Evolutionary conservation across 2,113 vertebrate species (phyloP).

Genomic region (Ceratotherium simum): DNA sequence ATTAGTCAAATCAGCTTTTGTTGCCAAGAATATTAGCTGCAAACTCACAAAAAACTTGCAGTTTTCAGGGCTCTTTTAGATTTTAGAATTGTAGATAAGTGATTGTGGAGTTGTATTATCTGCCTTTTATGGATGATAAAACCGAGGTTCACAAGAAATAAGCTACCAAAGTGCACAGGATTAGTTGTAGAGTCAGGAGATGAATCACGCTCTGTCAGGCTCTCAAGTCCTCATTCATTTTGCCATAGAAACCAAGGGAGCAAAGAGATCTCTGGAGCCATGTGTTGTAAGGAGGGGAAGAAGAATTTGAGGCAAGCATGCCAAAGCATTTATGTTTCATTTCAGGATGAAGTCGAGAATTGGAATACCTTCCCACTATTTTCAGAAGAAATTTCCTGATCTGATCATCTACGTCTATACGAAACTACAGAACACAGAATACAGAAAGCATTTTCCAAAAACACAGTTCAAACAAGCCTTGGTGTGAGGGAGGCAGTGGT

Average conservation of each 20-base stretch:
- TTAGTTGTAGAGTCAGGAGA: not conserved
- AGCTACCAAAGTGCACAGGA: not conserved
- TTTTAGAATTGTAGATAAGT: not conserved
- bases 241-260: not conserved
- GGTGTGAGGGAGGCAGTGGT: not conserved
- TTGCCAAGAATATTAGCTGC: not conserved
- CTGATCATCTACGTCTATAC: slow-evolving; percentile 83
- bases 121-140: not conserved
- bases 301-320: not conserved
- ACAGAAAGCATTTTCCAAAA: slow-evolving; percentile 62
- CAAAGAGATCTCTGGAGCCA: not conserved
- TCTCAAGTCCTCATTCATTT: not conserved
- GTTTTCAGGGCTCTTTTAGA: not conserved
- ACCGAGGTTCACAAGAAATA: not conserved
- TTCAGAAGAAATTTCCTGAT: slow-evolving; percentile 83
- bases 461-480: not conserved
- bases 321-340: slow-evolving; percentile 63
- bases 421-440: slow-evolving; percentile 61
- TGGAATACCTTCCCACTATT: slow-evolving; percentile 80
- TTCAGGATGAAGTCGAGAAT: slow-evolving; percentile 81
- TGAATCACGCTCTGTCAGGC: not conserved
- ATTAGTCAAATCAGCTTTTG: slow-evolving; percentile 3
- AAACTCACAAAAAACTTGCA: not conserved
- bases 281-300: not conserved
- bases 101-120: not conserved